These are phyloP conservation scores for Acromyrmex charruanus DNA, from an alignment of 1,140 invertebrate genomes.

Conservation along the genomic window DNA sequence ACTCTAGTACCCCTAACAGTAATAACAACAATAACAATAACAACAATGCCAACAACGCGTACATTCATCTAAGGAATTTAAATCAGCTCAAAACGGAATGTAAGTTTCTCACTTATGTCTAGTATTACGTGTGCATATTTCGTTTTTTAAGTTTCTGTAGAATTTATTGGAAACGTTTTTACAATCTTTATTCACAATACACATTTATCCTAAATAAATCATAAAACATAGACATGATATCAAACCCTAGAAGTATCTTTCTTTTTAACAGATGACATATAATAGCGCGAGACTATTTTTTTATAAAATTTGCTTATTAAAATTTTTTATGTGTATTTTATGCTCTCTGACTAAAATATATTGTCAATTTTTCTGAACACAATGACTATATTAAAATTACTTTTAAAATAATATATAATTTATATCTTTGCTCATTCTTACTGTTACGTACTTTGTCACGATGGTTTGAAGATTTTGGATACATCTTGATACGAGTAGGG, in stretches of 20 bases:
- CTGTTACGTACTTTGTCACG: no score
- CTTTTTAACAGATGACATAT: background rate
- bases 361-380: background rate
- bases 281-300: background rate
- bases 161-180: background rate
- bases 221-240: background rate
- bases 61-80: conserved; percentile 84
- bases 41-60: conserved; percentile 83
- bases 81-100: conserved; percentile 85
- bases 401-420: conserved; percentile 5
- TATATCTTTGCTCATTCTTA: background rate
- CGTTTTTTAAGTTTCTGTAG: background rate
- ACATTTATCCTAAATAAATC: background rate
- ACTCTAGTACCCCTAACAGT: conserved; percentile 80
- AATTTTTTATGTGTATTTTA: background rate
- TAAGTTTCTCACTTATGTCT: conserved; percentile 71
- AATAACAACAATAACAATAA: conserved; percentile 84
- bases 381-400: background rate
- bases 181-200: background rate
- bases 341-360: background rate
- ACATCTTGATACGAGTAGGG: no score
- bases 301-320: background rate
- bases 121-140: background rate
- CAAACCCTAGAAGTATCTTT: background rate
- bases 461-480: no score